Conservation (phyloP, 2,113 vertebrate genomes). For the Zosterops hypoxanthus region DNA sequence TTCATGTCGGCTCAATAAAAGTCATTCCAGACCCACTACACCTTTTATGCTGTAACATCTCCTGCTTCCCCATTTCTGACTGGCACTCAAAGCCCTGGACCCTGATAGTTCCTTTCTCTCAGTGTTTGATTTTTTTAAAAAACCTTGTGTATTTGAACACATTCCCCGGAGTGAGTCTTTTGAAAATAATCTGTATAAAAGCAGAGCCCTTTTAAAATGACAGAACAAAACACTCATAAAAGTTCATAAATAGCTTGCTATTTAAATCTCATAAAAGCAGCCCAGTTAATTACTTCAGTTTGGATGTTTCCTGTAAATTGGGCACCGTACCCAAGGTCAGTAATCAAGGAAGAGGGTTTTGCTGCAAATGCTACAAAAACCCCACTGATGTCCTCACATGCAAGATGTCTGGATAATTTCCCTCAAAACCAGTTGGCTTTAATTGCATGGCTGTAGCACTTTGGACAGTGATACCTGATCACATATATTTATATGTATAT, state of each 20-base stretch:
- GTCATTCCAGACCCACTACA: slow-evolving; percentile 44
- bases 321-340: slow-evolving; percentile 67
- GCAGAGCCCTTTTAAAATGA: slow-evolving; percentile 64
- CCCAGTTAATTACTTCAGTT: slow-evolving; percentile 78
- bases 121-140: slow-evolving; percentile 42
- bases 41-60: slow-evolving; percentile 36
- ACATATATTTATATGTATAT: fast-evolving
- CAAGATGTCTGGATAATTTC: not conserved
- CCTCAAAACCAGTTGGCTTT: not conserved
- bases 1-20: slow-evolving; percentile 60
- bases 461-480: not conserved
- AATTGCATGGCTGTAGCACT: not conserved
- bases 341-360: slow-evolving; percentile 32
- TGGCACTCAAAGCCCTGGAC: slow-evolving; percentile 62
- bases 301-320: slow-evolving; percentile 67
- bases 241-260: slow-evolving; percentile 73
- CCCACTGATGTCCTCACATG: not conserved
- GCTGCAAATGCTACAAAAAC: not conserved
- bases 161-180: slow-evolving; percentile 73
- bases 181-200: slow-evolving; percentile 71
- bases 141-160: slow-evolving; percentile 74
- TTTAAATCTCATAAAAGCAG: slow-evolving; percentile 78
- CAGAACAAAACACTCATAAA: slow-evolving; percentile 73
- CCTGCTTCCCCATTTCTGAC: slow-evolving; percentile 45
- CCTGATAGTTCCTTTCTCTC: slow-evolving; percentile 21